Evolutionary conservation across 2,888 invertebrate species (phyloP).

Genomic region (Oscheius sp.): DNA sequence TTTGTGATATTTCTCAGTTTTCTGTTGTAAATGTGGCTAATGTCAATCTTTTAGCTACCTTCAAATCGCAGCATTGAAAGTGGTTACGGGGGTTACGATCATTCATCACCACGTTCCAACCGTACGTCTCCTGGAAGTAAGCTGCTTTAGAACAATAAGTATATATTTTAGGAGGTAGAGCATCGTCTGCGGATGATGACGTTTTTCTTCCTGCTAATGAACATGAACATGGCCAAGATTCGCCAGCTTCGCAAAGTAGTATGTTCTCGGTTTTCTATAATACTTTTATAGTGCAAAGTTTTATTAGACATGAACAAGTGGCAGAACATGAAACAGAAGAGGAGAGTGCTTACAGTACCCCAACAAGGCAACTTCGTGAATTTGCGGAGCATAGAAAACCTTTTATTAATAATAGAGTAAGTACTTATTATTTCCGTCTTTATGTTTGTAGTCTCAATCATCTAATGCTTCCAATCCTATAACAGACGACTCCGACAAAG

Average conservation of each 20-base stretch:
- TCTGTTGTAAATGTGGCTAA: not conserved
- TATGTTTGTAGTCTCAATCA: not conserved
- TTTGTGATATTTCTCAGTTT: not conserved
- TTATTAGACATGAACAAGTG: slow-evolving; percentile 7
- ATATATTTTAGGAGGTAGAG: too few species aligned
- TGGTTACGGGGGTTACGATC: slow-evolving; percentile 23
- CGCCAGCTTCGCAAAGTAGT: slow-evolving; percentile 6
- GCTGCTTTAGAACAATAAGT: too few species aligned
- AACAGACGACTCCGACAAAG: not conserved
- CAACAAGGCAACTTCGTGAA: slow-evolving; percentile 11
- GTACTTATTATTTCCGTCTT: not conserved
- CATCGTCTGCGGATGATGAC: too few species aligned
- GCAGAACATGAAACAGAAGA: not conserved
- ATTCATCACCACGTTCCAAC: not conserved
- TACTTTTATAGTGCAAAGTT: not conserved
- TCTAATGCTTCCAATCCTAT: not conserved
- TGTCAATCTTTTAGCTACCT: not conserved
- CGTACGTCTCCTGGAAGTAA: not conserved
- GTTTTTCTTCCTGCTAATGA: slow-evolving; percentile 1
- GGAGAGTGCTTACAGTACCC: slow-evolving; percentile 19
- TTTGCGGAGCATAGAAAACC: not conserved
- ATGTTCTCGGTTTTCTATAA: not conserved
- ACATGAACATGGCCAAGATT: not conserved
- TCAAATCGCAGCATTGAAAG: slow-evolving; percentile 23
- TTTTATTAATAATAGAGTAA: not conserved